A percentile compares a stretch with the other conserved stretches of the same genome.
These are phyloP conservation scores for Mus spicilegus DNA, from an alignment of 2,113 vertebrate genomes.

Conservation along the genomic window DNA sequence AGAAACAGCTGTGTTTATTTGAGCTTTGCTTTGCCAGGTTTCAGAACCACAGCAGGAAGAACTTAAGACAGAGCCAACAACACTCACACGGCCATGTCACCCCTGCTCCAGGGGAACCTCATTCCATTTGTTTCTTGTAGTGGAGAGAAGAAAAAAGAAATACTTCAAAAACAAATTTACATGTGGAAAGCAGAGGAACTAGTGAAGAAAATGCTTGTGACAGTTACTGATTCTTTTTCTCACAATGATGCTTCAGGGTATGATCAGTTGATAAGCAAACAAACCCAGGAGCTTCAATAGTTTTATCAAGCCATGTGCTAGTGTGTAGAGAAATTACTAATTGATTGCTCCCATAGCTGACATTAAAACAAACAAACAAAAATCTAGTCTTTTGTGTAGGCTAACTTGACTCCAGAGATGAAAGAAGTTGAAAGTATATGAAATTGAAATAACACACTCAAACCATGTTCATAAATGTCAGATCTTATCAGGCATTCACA, in stretches of 20 bases:
- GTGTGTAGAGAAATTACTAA: neutral
- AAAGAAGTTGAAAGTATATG: neutral
- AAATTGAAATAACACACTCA: slow-evolving; percentile 20
- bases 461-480: slow-evolving; percentile 43
- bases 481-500: slow-evolving; percentile 46
- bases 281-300: neutral
- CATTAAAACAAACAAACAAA: neutral
- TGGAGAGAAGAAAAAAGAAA: slow-evolving; percentile 60
- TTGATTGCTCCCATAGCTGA: neutral
- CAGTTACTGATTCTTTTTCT: neutral
- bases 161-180: slow-evolving; percentile 5
- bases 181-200: slow-evolving; percentile 51
- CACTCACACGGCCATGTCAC: slow-evolving; percentile 56
- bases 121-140: slow-evolving; percentile 15
- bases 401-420: neutral
- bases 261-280: neutral
- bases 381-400: fast-evolving
- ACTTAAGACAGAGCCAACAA: slow-evolving; percentile 78
- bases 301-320: neutral
- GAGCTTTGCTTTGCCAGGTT: slow-evolving; percentile 81
- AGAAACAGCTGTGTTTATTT: slow-evolving; percentile 88
- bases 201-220: slow-evolving; percentile 54
- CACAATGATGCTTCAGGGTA: neutral
- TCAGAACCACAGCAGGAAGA: slow-evolving; percentile 74
- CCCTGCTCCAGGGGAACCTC: neutral